A percentile compares a stretch with the other conserved stretches of the same genome.
Evolutionary conservation across 2,113 vertebrate species (phyloP).

Genomic region (Callithrix jacchus): DNA sequence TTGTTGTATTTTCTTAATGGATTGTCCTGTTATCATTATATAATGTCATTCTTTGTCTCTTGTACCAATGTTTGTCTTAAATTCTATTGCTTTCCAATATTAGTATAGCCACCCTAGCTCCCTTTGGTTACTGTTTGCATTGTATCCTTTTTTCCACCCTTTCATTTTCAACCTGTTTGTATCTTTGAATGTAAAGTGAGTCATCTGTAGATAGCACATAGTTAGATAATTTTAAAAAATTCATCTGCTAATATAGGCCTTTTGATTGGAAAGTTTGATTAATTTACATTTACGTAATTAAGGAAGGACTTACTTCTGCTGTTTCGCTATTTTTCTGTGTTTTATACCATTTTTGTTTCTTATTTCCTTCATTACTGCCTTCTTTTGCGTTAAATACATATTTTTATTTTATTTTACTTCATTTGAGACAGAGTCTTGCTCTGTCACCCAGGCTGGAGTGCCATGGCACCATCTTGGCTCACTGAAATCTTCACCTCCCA

Average conservation of each 20-base stretch:
- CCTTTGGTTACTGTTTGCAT: not conserved
- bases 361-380: not conserved
- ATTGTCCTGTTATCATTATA: not conserved
- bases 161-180: not conserved
- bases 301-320: not conserved
- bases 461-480: not conserved
- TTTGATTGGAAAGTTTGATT: not conserved
- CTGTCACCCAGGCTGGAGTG: no score
- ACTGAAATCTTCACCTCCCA: not conserved
- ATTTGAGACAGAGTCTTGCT: not conserved
- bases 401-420: not conserved
- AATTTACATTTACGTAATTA: not conserved
- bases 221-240: not conserved
- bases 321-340: not conserved
- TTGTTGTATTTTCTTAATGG: not conserved
- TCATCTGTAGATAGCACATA: not conserved
- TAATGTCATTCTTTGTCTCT: not conserved
- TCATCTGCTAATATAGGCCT: not conserved
- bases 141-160: not conserved
- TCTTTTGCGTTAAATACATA: not conserved
- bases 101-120: not conserved
- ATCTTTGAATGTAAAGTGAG: not conserved
- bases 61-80: not conserved
- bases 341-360: not conserved
- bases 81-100: not conserved